Conservation (phyloP, 2,113 vertebrate genomes). For the Oryzias celebensis region DNA sequence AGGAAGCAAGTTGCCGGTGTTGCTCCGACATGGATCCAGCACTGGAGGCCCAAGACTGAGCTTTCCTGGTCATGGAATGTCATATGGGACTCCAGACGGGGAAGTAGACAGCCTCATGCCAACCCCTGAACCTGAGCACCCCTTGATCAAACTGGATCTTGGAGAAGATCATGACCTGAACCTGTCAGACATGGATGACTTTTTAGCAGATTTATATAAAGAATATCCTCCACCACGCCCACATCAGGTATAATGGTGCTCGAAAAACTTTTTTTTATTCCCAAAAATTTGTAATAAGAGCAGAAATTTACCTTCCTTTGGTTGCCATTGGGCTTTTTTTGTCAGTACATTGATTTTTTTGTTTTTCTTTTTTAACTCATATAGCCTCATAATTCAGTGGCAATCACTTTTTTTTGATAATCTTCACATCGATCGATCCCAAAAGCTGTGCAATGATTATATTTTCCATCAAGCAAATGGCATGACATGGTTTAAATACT, state of each 20-base stretch:
- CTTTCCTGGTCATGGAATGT: slow-evolving; percentile 45
- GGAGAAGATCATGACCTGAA: slow-evolving; percentile 67
- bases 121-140: slow-evolving; percentile 66
- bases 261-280: neutral
- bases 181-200: slow-evolving; percentile 80
- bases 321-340: too few species aligned
- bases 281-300: neutral
- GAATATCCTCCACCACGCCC: slow-evolving; percentile 86
- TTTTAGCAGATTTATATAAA: slow-evolving; percentile 86
- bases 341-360: neutral
- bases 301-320: neutral
- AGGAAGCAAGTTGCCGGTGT: slow-evolving; percentile 88
- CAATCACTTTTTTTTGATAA: slow-evolving; percentile 23
- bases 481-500: slow-evolving; percentile 40
- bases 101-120: slow-evolving; percentile 36
- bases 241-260: slow-evolving; percentile 78
- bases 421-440: neutral
- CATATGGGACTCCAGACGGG: slow-evolving; percentile 26
- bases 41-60: slow-evolving; percentile 57
- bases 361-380: slow-evolving; percentile 2
- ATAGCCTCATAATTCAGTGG: slow-evolving; percentile 41
- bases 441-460: too few species aligned
- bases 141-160: slow-evolving; percentile 67
- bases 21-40: slow-evolving; percentile 70
- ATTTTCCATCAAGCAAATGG: slow-evolving; percentile 5